Evolutionary conservation across 2,797 vertebrate species (phyloP), one percentile per base, ranked within the genome.

Genomic region (Syngnathus rostellatus): DNA sequence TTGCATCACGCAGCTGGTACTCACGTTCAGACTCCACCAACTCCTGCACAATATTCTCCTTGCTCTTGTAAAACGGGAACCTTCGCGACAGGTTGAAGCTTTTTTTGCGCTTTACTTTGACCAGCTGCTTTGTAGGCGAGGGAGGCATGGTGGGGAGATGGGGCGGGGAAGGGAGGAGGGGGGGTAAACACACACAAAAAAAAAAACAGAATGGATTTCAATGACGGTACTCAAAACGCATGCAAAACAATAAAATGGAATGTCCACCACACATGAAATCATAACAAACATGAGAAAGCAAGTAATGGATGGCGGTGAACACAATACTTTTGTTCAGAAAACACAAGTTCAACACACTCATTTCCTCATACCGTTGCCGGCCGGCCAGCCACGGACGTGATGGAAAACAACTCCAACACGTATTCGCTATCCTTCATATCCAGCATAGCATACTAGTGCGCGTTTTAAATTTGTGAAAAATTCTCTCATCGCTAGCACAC

Each of bases 41-140:
- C 84, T 98, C 96, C 89, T 96, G 94, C 89, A 94, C 93, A 96
- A 98, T 94, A 93, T 97, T 98, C 94, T 97, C 96, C 95, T 97
- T 98, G 95, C 95, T 98, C 96, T 98, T 99, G 96, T 99, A 99
- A 98, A 99, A 98, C 89, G 96, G 96, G 87, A 99, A 98, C 93
- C 97, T 99, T 94, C 95, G 96, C 75, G 97, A 98, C 88, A 98
- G 94, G 91, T 95, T 97, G 88, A 98, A 98, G 95, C 96, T 98
- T 97, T 98, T 99, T 99, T 98, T 98, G 94, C 94, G 97, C 94
- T 98, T 99, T 93, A 96, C 94, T 97, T 97, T 99, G 94, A 96
- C 93, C 89, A 89, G 94, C 95, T 98, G 94, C 91, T 93, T 62
- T 89, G 83, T 86, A 73, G 83, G 80, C 70, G 87, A 81, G 85